phyloP scores from a whole-genome alignment of 2,113 vertebrate species.

The Dicaeum eximium region DNA sequence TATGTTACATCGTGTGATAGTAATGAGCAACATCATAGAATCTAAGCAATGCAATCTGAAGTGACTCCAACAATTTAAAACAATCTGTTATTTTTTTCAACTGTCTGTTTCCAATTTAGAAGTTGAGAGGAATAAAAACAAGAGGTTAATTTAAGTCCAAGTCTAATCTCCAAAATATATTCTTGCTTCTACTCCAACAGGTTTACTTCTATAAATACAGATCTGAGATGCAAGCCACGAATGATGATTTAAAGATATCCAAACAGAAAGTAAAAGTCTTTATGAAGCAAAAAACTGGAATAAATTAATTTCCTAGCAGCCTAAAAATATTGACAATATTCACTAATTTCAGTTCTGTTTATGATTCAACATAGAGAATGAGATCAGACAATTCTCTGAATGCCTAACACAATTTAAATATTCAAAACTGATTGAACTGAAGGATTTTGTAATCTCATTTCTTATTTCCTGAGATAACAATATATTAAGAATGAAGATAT shows the following conservation, averaged over 20 bases:
- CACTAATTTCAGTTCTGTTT: not conserved
- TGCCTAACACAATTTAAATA: not conserved
- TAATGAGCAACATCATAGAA: conserved; percentile 10
- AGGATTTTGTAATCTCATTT: not conserved
- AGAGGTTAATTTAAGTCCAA: not conserved
- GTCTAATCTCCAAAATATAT: not conserved
- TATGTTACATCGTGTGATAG: not conserved
- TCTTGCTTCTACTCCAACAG: not conserved
- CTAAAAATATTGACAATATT: not conserved
- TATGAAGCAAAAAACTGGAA: not conserved
- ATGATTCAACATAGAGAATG: not conserved
- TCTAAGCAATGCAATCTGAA: not conserved
- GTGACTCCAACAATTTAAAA: conserved; percentile 5
- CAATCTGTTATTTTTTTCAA: conserved; percentile 15
- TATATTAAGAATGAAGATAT: not conserved
- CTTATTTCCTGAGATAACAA: not conserved
- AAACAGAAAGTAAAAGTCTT: not conserved
- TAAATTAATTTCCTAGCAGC: not conserved
- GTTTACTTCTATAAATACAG: not conserved
- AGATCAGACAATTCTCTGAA: not conserved
- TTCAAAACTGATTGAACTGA: not conserved
- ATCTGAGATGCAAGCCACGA: not conserved
- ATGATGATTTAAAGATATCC: not conserved
- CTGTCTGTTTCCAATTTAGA: conserved; percentile 3
- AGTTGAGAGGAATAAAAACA: not conserved